These are phyloP conservation scores for Bubalus kerabau DNA, from an alignment of 2,113 vertebrate genomes.

Conservation along the genomic window DNA sequence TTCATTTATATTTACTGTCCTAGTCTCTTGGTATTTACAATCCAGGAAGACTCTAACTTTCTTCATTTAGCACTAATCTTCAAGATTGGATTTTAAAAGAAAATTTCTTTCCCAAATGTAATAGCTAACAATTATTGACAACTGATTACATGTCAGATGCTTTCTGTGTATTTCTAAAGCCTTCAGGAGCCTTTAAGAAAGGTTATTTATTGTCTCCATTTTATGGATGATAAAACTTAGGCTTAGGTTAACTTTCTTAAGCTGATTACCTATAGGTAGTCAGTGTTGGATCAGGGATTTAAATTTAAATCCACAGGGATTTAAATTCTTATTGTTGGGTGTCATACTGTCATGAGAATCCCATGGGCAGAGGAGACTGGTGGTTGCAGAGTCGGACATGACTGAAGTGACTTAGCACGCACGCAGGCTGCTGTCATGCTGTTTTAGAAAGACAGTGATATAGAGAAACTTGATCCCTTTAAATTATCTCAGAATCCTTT, in stretches of 20 bases:
- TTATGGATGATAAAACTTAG: background rate
- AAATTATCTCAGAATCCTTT: background rate
- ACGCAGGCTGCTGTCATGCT: background rate
- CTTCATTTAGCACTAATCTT: background rate
- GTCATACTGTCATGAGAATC: background rate
- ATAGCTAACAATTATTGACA: background rate
- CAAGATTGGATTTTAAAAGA: background rate
- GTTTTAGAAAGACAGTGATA: background rate
- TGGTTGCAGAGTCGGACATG: background rate
- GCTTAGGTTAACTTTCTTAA: background rate
- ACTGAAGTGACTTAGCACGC: background rate
- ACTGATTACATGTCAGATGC: background rate
- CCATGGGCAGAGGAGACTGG: background rate
- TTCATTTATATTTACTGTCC: background rate
- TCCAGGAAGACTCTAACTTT: background rate
- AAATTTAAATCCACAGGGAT: background rate
- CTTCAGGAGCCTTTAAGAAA: background rate
- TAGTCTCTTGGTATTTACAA: background rate
- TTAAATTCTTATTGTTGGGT: background rate
- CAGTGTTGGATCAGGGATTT: background rate
- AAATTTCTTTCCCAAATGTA: background rate
- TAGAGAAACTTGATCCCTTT: background rate
- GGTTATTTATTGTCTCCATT: background rate
- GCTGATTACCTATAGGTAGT: background rate
- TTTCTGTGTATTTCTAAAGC: background rate